A percentile compares a stretch with the other conserved stretches of the same genome.
Conservation (phyloP, 2,888 invertebrate genomes). For the Andrena praecox region DNA sequence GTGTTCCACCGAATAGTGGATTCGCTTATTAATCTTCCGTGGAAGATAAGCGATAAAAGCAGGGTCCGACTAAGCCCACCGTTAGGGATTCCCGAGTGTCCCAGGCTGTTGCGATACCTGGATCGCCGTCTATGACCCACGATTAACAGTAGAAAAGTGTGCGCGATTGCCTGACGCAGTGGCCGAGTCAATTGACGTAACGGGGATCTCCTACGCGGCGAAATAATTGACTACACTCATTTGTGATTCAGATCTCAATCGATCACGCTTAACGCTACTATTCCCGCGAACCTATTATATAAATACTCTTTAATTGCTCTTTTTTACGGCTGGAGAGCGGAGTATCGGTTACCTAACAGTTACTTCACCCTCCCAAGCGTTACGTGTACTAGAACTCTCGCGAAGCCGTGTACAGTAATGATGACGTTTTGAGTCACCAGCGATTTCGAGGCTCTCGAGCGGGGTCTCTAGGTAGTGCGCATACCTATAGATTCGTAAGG, state of each 20-base stretch:
- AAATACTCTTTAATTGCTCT: neutral
- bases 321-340: too few species aligned
- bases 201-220: slow-evolving; percentile 39
- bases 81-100: slow-evolving; percentile 3
- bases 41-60: neutral
- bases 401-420: neutral
- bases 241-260: slow-evolving; percentile 24
- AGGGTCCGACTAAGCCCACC: neutral
- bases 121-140: neutral
- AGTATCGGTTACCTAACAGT: neutral
- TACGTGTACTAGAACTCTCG: neutral
- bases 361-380: neutral
- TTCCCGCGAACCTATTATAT: neutral
- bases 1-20: too few species aligned
- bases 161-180: neutral
- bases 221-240: slow-evolving; percentile 14
- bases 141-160: neutral
- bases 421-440: neutral
- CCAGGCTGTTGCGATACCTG: neutral
- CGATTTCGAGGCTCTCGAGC: neutral
- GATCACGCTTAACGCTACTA: neutral
- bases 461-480: neutral
- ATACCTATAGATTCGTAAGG: slow-evolving; percentile 24
- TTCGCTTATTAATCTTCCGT: neutral
- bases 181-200: slow-evolving; percentile 41